Evolutionary conservation across 2,113 vertebrate species (phyloP), one percentile per base, ranked within the genome.

Genomic region (Myotis yumanensis): DNA sequence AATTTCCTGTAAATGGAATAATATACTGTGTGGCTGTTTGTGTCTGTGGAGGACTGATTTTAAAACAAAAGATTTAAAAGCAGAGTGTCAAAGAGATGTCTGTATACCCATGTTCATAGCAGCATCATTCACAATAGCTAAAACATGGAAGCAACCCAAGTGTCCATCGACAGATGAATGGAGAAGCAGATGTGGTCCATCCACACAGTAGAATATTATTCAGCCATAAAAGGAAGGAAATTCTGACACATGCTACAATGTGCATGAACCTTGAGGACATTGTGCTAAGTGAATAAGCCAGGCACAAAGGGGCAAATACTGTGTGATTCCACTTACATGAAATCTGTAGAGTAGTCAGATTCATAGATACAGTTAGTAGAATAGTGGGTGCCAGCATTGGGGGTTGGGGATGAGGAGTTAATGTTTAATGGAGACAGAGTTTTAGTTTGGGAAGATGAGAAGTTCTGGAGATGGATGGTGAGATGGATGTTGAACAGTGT

Each of bases 31-130:
- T 90, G 22, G 43, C 22, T 32, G 28, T 80, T 86, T 35, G 37
- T 88, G 68, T 75, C 48, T 69, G 30, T 43, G 40, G 59, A 92
- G 48, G 40, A 40, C 51, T 40, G n/a, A 75, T 64, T 51, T 88
- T 83, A 62, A 84, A 57, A 75, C 57, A 83, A 46, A 68, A 89
- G 48, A 89, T 37, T 17, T 77, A 25, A 84, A 94, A 89, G 23
- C 69, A 32, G 86, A 10, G 32, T 94, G 59, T 89, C 35, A 46
- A 68, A 83, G 30, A 54, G 69, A 30, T 87, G 32, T 40, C 80
- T 93, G 54, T n/a, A 40, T 7, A 43, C 20, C 12, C 54, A 32
- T 28, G 43, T 81, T 73, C 52, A 40, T 10, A 73, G 66, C 43
- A n/a, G 20, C 64, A 22, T 43, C 68, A 86, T 54, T 88, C 16